Evolutionary conservation across 1,140 invertebrate genomes (phyloP).

Genomic region (Papilio xuthus): DNA sequence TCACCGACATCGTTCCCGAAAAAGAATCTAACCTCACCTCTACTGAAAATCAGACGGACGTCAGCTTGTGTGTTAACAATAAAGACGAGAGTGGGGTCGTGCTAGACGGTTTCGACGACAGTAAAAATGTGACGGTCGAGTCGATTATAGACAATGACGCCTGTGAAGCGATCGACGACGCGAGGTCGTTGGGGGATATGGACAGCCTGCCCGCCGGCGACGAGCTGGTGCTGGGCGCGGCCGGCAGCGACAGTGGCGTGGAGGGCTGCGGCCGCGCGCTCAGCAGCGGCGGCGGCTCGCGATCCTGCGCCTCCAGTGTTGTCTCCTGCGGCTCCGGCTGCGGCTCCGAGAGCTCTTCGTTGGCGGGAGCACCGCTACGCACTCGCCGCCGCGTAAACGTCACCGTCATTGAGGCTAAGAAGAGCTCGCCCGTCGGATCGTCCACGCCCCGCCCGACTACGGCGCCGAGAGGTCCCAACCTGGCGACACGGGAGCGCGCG

Average conservation of each 20-base stretch:
- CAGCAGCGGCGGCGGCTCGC: constrained; percentile 83
- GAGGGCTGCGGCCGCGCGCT: constrained; percentile 86
- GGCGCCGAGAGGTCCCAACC: constrained; percentile 78
- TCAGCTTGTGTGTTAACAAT: constrained; percentile 47
- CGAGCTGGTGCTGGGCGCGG: constrained; percentile 74
- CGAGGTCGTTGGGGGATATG: constrained; percentile 67
- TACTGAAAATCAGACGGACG: constrained; percentile 47
- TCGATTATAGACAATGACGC: constrained; percentile 60
- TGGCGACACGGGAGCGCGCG: constrained; percentile 79
- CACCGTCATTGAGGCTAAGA: constrained; percentile 69
- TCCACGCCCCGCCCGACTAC: constrained; percentile 82
- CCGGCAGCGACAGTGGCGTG: constrained; percentile 90
- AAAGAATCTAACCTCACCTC: constrained; percentile 48
- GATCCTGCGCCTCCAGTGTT: constrained; percentile 88
- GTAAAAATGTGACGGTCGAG: constrained; percentile 56
- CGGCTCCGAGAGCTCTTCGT: constrained; percentile 88
- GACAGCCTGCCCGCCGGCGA: constrained; percentile 73
- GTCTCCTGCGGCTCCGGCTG: constrained; percentile 89
- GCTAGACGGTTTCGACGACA: constrained; percentile 48
- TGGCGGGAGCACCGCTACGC: constrained; percentile 75
- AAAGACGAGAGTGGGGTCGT: constrained; percentile 63
- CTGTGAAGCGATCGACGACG: constrained; percentile 71
- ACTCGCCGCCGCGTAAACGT: constrained; percentile 71
- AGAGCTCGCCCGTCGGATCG: constrained; percentile 67
- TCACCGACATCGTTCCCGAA: constrained; percentile 45